Percentiles rank a stretch among this genome's conserved stretches.
These are phyloP conservation scores for Pholis gunnellus DNA, from an alignment of 2,113 vertebrate genomes.

Conservation along the genomic window DNA sequence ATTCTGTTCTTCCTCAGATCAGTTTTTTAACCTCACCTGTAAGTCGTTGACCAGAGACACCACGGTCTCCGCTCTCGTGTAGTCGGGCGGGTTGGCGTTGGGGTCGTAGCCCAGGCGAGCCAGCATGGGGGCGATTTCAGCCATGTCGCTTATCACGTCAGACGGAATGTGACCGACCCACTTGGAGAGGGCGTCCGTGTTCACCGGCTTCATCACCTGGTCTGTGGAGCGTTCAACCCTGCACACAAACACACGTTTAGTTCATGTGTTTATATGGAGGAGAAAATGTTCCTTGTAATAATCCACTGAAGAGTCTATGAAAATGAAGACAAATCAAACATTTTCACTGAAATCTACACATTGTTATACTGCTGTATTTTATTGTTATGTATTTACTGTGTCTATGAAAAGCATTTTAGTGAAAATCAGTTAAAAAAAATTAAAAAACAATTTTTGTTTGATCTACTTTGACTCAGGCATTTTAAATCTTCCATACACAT, in stretches of 20 bases:
- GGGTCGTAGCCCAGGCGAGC: conserved; percentile 94
- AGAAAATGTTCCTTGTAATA: neutral
- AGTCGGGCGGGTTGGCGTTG: conserved; percentile 93
- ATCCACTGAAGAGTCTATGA: neutral
- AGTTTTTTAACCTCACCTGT: conserved; percentile 47
- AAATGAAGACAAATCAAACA: neutral
- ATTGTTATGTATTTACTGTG: neutral
- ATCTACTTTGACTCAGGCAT: neutral
- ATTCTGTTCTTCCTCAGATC: neutral
- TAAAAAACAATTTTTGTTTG: neutral
- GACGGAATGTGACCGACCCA: conserved; percentile 95
- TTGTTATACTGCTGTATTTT: neutral
- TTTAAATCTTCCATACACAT: neutral
- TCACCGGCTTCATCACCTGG: conserved; percentile 97
- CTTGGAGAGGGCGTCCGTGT: conserved; percentile 91
- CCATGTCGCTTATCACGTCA: conserved; percentile 94
- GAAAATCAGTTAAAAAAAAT: neutral
- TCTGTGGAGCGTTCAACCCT: conserved; percentile 96
- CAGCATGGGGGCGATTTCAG: conserved; percentile 94
- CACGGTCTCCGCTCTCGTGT: conserved; percentile 83
- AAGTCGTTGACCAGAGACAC: conserved; percentile 49
- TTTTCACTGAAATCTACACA: neutral
- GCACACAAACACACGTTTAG: conserved; percentile 24
- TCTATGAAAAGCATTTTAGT: neutral
- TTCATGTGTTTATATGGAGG: neutral